phyloP scores from a whole-genome alignment of 92 coral and sea anemone species.

The Bergia sp. region DNA sequence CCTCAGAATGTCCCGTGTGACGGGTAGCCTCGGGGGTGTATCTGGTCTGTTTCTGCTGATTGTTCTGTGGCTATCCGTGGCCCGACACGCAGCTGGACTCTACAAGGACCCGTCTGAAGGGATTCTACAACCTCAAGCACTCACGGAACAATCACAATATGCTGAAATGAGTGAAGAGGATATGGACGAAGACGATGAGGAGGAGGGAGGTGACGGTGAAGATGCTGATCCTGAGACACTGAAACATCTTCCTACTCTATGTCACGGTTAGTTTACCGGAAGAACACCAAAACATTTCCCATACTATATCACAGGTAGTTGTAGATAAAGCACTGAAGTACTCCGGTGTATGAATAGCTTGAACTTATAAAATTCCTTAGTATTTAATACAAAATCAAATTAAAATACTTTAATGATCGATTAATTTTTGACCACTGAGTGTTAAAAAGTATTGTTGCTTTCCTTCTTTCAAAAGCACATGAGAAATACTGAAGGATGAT shows the following conservation, averaged over 20 bases:
- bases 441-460: too few species aligned
- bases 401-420: too few species aligned
- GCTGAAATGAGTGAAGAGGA: conserved; percentile 12
- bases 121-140: conserved; percentile 19
- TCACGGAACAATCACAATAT: background rate
- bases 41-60: background rate
- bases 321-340: background rate
- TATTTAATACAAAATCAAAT: too few species aligned
- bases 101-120: conserved; percentile 44
- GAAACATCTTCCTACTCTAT: conserved; percentile 32
- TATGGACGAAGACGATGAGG: conserved; percentile 37
- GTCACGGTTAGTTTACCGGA: conserved; percentile 26
- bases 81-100: background rate
- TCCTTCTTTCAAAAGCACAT: too few species aligned
- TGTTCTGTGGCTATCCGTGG: background rate
- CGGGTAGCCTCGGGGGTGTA: background rate
- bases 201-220: background rate
- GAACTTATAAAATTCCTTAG: too few species aligned
- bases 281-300: conserved; percentile 4
- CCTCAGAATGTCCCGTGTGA: background rate
- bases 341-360: too few species aligned
- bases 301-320: conserved; percentile 18
- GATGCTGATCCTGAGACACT: conserved; percentile 27
- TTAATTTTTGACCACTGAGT: too few species aligned
- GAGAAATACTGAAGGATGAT: too few species aligned